phyloP scores from a whole-genome alignment of 2,888 invertebrate species.

The Limnephilus rhombicus region DNA sequence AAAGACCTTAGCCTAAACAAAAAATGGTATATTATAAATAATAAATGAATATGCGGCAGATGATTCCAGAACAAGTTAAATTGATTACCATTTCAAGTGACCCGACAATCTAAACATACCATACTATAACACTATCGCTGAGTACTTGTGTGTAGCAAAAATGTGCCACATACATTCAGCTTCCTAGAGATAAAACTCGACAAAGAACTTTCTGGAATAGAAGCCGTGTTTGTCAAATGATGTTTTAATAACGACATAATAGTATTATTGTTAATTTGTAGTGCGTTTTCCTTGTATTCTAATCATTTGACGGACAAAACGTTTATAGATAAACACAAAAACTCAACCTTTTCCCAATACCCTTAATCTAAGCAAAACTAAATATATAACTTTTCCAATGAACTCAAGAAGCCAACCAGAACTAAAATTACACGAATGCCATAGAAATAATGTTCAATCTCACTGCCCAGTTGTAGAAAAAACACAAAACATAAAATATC shows the following conservation, averaged over 20 bases:
- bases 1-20: background rate
- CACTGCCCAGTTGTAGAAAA: too few relatives aligned
- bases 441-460: too few relatives aligned
- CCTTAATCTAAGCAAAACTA: too few relatives aligned
- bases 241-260: background rate
- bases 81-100: slow-evolving; percentile 22
- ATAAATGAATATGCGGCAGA: background rate
- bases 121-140: background rate
- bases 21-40: background rate
- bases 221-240: background rate
- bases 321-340: too few relatives aligned
- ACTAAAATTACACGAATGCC: too few relatives aligned
- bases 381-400: too few relatives aligned
- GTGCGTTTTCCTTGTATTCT: too few relatives aligned
- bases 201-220: slow-evolving; percentile 18
- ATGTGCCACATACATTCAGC: background rate
- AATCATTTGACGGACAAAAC: too few relatives aligned
- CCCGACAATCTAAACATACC: background rate
- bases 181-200: slow-evolving; percentile 34
- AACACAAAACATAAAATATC: too few relatives aligned
- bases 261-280: background rate
- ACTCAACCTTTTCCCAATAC: too few relatives aligned
- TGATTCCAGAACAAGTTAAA: background rate
- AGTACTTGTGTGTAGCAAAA: background rate
- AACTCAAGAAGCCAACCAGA: too few relatives aligned